phyloP scores from a whole-genome alignment of 2,888 invertebrate species.

The Lottia scabra region DNA sequence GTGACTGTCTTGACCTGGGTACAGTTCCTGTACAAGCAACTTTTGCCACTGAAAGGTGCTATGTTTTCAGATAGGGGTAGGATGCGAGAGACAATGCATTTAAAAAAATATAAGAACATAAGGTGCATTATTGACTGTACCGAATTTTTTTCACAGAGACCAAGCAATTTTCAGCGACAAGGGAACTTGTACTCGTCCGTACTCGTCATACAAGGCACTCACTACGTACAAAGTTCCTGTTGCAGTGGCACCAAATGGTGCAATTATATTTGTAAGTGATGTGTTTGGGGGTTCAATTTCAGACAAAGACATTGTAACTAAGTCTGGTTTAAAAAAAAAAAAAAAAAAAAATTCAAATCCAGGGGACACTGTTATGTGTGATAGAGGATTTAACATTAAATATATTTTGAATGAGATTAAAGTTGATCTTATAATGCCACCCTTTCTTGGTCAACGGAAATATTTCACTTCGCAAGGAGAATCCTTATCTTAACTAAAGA shows the following conservation, averaged over 20 bases:
- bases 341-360: no score
- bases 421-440: not conserved
- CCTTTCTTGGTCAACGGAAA: not conserved
- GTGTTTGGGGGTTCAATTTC: conserved; percentile 8
- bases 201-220: conserved; percentile 9
- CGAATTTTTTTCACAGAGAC: conserved; percentile 7
- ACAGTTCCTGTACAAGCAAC: conserved; percentile 7
- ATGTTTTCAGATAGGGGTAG: conserved; percentile 5
- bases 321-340: no score
- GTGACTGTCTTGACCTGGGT: conserved; percentile 3
- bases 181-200: not conserved
- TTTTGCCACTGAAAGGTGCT: not conserved
- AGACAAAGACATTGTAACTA: conserved; percentile 2
- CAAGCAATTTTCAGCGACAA: not conserved
- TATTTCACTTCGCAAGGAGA: not conserved
- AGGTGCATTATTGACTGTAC: conserved; percentile 12
- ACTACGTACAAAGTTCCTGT: conserved; percentile 11
- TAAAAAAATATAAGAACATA: conserved; percentile 6
- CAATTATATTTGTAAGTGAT: conserved; percentile 1
- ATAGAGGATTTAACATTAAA: not conserved
- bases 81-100: not conserved
- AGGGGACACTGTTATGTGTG: not conserved
- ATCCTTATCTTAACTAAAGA: not conserved
- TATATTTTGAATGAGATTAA: not conserved
- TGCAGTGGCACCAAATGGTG: conserved; percentile 10